Evolutionary conservation across 2,888 invertebrate genomes (phyloP).

Genomic region (Copidosoma aretas): DNA sequence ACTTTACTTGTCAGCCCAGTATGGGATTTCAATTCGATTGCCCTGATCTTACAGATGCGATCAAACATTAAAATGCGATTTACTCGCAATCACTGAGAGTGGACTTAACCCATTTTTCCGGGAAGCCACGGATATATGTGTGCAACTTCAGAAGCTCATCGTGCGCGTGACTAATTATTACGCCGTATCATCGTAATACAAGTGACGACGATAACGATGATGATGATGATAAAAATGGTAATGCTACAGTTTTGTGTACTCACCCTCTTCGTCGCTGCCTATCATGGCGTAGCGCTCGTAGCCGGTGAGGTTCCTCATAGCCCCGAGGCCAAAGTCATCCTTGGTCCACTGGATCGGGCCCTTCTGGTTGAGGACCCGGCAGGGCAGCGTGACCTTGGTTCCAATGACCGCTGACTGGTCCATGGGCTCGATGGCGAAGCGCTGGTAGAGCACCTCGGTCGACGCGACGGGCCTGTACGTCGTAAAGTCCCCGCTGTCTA

Average conservation of each 20-base stretch:
- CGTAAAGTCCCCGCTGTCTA: constrained; percentile 44
- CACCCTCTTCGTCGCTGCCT: constrained; percentile 93
- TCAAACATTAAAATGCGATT: too few relatives aligned
- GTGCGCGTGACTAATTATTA: too few relatives aligned
- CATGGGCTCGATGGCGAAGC: constrained; percentile 90
- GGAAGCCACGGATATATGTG: too few relatives aligned
- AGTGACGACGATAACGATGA: constrained; percentile 3
- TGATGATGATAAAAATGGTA: background rate
- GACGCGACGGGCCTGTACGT: constrained; percentile 54
- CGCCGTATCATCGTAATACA: too few relatives aligned
- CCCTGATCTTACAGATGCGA: too few relatives aligned
- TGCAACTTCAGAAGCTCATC: too few relatives aligned
- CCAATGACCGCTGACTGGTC: constrained; percentile 90
- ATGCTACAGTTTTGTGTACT: constrained; percentile 50
- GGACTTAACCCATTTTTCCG: too few relatives aligned
- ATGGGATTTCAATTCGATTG: too few relatives aligned
- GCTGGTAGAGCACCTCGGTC: constrained; percentile 68
- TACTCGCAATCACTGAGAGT: too few relatives aligned
- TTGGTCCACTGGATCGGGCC: constrained; percentile 97
- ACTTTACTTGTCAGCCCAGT: too few relatives aligned
- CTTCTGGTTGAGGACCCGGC: constrained; percentile 85
- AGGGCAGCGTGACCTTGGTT: constrained; percentile 86
- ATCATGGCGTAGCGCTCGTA: constrained; percentile 96
- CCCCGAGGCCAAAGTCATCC: constrained; percentile 93
- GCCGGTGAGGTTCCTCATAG: constrained; percentile 86